These are phyloP conservation scores for Drosophila subobscura DNA, from an alignment of 1,140 invertebrate species.

Conservation along the genomic window DNA sequence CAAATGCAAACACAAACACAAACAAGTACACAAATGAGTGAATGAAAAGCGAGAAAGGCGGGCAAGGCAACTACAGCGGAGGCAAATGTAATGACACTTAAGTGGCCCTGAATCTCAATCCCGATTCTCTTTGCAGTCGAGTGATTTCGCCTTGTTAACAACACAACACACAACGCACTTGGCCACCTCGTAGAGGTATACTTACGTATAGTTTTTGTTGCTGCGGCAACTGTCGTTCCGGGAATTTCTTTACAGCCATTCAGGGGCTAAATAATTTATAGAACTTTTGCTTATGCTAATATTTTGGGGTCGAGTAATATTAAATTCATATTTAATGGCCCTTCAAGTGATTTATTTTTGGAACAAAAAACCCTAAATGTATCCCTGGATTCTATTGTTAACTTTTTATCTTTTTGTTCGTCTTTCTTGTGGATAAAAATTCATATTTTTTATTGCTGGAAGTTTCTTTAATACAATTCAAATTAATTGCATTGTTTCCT, in stretches of 20 bases:
- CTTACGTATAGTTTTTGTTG: slow-evolving; percentile 6
- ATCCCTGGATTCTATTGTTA: too few species aligned
- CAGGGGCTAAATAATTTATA: slow-evolving; percentile 16
- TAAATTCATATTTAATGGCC: slow-evolving; percentile 12
- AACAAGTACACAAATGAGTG: slow-evolving; percentile 45
- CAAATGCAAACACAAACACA: slow-evolving; percentile 13
- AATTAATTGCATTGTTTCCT: slow-evolving; percentile 1
- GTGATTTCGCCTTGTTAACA: slow-evolving; percentile 58
- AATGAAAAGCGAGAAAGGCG: slow-evolving; percentile 22
- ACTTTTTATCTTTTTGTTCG: too few species aligned
- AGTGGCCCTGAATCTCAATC: slow-evolving; percentile 72
- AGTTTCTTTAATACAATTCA: not conserved
- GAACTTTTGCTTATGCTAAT: slow-evolving; percentile 31
- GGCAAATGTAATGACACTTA: slow-evolving; percentile 58
- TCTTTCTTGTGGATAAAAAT: not conserved
- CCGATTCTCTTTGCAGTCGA: slow-evolving; percentile 67
- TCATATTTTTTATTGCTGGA: not conserved
- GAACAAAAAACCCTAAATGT: too few species aligned
- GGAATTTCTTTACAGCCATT: slow-evolving; percentile 21
- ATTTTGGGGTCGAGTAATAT: slow-evolving; percentile 7
- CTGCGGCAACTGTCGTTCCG: slow-evolving; percentile 1
- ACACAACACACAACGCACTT: slow-evolving; percentile 2
- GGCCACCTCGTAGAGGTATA: slow-evolving; percentile 25
- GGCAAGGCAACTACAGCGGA: not conserved
- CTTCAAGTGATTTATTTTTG: slow-evolving; percentile 14